These are phyloP conservation scores for Ooceraea biroi DNA, from an alignment of 1,140 invertebrate species.

Conservation along the genomic window DNA sequence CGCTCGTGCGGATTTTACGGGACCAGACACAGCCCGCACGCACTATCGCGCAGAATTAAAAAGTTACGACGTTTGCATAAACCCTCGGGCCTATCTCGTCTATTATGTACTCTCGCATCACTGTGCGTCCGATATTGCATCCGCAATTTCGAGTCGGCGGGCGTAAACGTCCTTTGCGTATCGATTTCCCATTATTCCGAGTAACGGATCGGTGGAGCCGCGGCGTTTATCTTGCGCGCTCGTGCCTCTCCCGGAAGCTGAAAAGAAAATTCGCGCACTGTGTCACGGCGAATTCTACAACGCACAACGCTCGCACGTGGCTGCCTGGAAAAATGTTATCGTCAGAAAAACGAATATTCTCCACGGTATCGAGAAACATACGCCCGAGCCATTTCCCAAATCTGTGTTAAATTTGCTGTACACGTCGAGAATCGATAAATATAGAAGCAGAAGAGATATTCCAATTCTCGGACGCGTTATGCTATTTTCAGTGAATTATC, in stretches of 20 bases:
- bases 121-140: slow-evolving; percentile 22
- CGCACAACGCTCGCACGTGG: not conserved
- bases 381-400: not conserved
- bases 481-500: not conserved
- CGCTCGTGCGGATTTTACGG: not conserved
- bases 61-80: slow-evolving; percentile 38
- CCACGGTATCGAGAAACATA: not conserved
- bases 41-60: slow-evolving; percentile 6
- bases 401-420: not conserved
- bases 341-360: not conserved
- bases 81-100: slow-evolving; percentile 39
- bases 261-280: slow-evolving; percentile 52
- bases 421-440: not conserved
- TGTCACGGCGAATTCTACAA: slow-evolving; percentile 20
- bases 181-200: slow-evolving; percentile 48
- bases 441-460: not conserved
- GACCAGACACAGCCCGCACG: too few species aligned
- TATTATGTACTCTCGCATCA: slow-evolving; percentile 46
- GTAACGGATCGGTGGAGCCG: slow-evolving; percentile 28
- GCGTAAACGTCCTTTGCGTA: slow-evolving; percentile 46
- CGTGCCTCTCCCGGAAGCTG: slow-evolving; percentile 27
- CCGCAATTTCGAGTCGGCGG: slow-evolving; percentile 37
- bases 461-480: not conserved
- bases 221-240: slow-evolving; percentile 26
- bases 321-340: not conserved